Evolutionary conservation across 2,113 vertebrate species (phyloP).

Genomic region (Phainopepla nitens): DNA sequence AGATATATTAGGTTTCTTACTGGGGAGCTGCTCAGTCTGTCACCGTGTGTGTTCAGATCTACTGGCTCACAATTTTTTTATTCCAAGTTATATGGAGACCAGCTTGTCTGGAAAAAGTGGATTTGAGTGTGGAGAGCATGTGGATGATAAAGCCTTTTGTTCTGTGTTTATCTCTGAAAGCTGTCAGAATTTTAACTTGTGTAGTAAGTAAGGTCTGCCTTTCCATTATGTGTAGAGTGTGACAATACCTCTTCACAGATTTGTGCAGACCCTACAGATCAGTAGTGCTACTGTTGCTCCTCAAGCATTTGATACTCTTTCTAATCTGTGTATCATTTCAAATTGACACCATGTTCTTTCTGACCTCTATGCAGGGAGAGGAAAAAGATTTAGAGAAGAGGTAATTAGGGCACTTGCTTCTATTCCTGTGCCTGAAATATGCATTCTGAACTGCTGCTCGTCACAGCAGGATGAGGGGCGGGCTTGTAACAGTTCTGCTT

Average conservation of each 20-base stretch:
- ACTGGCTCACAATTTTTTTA: background rate
- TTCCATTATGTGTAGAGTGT: background rate
- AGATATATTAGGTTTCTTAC: background rate
- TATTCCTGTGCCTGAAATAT: slow-evolving; percentile 41
- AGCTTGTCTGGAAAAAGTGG: background rate
- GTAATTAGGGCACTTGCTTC: slow-evolving; percentile 50
- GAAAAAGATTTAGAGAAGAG: slow-evolving; percentile 23
- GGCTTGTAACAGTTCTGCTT: background rate
- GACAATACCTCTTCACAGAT: background rate
- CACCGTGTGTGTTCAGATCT: background rate
- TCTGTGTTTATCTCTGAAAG: background rate
- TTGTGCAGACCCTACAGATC: background rate
- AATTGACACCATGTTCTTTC: background rate
- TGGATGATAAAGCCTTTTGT: background rate
- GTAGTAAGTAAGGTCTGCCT: background rate
- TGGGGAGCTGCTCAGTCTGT: background rate
- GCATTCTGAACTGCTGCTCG: slow-evolving; percentile 9
- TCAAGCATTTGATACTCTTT: background rate
- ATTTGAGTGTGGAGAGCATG: background rate
- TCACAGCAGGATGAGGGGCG: background rate
- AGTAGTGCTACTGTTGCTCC: background rate
- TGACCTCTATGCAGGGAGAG: slow-evolving; percentile 12
- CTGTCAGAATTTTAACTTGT: background rate
- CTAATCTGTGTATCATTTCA: background rate
- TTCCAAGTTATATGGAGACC: background rate